phyloP scores from a whole-genome alignment of 2,797 vertebrate species.

The Microtus californicus region DNA sequence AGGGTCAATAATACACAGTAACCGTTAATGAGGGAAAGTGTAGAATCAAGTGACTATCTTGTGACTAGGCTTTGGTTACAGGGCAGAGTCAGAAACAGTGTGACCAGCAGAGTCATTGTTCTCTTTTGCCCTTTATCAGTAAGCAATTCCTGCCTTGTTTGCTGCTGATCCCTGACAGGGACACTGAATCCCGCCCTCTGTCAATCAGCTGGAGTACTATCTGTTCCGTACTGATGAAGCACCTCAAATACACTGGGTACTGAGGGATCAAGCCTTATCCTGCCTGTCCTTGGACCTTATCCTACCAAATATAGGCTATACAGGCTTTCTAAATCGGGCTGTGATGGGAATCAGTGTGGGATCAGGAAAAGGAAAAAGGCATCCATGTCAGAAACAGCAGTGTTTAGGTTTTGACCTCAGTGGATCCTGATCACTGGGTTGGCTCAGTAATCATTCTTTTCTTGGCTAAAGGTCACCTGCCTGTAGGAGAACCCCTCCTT shows the following conservation, averaged over 20 bases:
- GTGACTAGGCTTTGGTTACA: constrained; percentile 12
- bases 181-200: neutral
- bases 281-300: neutral
- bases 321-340: neutral
- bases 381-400: neutral
- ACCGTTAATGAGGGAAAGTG: neutral
- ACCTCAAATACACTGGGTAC: neutral
- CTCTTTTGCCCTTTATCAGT: neutral
- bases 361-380: neutral
- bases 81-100: neutral
- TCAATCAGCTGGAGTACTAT: neutral
- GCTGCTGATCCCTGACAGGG: neutral
- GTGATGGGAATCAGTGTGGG: neutral
- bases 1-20: neutral
- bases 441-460: neutral
- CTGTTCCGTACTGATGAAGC: neutral
- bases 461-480: neutral
- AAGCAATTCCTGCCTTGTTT: neutral
- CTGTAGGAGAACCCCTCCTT: neutral
- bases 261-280: neutral
- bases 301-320: neutral
- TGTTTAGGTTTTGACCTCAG: neutral
- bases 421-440: neutral
- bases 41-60: neutral
- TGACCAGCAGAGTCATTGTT: neutral